These are phyloP conservation scores for Ashinkailepas kermadecensis DNA, from an alignment of 2,888 invertebrate species.

Conservation along the genomic window DNA sequence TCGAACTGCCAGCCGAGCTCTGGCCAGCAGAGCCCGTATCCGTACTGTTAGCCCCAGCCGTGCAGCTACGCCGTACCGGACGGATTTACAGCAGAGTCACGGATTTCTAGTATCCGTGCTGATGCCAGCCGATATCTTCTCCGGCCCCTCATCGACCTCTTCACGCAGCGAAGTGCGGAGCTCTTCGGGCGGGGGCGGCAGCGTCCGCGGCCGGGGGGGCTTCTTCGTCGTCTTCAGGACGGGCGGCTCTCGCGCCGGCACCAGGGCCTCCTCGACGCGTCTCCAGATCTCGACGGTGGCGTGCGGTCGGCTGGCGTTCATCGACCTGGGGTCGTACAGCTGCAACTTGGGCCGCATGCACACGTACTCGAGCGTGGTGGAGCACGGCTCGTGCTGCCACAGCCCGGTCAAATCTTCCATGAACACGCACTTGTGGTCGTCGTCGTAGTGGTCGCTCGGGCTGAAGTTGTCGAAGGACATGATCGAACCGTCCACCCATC, in stretches of 20 bases:
- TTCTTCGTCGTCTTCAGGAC: neutral
- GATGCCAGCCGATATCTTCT: neutral
- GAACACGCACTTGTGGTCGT: neutral
- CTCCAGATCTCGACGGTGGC: slow-evolving; percentile 13
- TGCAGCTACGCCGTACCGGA: no score
- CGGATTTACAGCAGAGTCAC: no score
- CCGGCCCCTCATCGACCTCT: neutral
- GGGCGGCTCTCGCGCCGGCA: neutral
- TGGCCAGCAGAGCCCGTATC: no score
- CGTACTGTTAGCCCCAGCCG: no score
- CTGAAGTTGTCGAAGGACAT: neutral
- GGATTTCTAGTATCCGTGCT: neutral
- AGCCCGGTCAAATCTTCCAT: neutral
- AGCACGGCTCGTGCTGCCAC: slow-evolving; percentile 1
- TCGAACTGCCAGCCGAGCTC: no score
- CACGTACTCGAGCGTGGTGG: neutral
- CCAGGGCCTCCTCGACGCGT: slow-evolving; percentile 1
- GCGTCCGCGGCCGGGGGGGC: neutral
- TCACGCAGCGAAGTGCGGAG: neutral
- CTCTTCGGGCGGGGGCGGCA: neutral
- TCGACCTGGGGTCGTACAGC: slow-evolving; percentile 1
- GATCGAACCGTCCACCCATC: slow-evolving; percentile 2
- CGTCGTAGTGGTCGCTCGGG: neutral
- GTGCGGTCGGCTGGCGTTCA: neutral
- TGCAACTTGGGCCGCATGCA: slow-evolving; percentile 7